A percentile compares a stretch with the other conserved stretches of the same genome.
phyloP scores from a whole-genome alignment of 2,113 vertebrate genomes.

The Oreochromis niloticus region DNA sequence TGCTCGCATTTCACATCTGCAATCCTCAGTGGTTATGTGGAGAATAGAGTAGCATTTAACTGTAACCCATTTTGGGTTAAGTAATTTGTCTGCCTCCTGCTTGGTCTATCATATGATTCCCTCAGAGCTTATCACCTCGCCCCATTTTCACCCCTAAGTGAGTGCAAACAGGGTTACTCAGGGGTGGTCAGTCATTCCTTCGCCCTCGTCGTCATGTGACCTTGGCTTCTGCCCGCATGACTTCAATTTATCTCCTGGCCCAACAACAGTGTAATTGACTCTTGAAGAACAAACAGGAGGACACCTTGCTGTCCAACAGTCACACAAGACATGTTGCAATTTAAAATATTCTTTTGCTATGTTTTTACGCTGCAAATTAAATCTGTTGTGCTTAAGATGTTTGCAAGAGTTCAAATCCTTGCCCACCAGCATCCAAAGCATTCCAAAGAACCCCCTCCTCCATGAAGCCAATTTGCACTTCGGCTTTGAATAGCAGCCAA shows the following conservation, averaged over 20 bases:
- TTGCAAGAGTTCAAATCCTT: constrained; percentile 30
- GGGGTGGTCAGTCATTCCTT: not conserved
- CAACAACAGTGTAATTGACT: constrained; percentile 45
- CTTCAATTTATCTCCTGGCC: constrained; percentile 35
- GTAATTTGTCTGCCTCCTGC: constrained; percentile 8
- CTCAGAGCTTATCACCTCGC: not conserved
- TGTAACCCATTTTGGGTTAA: not conserved
- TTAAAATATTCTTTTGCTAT: not conserved
- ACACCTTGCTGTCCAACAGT: constrained; percentile 9
- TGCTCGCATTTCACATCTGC: not conserved
- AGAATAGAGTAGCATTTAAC: constrained; percentile 9
- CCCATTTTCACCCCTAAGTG: not conserved
- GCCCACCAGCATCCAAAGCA: not conserved
- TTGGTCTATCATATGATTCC: not conserved
- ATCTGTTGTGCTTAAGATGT: constrained; percentile 14
- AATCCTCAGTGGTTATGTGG: not conserved
- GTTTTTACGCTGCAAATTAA: not conserved
- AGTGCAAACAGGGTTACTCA: not conserved
- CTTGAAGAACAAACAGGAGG: constrained; percentile 34
- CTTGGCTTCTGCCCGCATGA: constrained; percentile 13
- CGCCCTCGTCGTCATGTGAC: constrained; percentile 32
- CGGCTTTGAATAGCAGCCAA: constrained; percentile 38
- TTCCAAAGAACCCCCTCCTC: not conserved
- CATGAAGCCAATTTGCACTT: constrained; percentile 37
- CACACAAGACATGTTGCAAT: not conserved